Base-by-base conservation (phyloP, 2,888 invertebrate genomes). In the Mesopsocus fuscifrons region DNA sequence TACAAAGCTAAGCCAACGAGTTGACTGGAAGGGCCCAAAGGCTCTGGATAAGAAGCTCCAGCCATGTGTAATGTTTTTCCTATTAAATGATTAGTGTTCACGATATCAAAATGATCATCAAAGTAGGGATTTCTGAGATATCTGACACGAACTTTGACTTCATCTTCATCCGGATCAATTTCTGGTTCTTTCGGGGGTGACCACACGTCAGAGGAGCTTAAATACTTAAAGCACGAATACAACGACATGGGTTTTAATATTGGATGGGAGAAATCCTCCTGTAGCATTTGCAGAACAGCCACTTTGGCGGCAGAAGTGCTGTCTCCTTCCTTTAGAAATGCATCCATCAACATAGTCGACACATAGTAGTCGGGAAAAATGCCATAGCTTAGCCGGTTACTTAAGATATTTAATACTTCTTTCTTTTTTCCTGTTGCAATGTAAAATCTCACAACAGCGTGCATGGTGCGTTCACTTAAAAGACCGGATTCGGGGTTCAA, bases 81-180 rank as follows among this genome's bases (percentile, higher is more conserved):
- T 41, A 83, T 67, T 32, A 87, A 63, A 54, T 74, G 68, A 20
- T 68, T 59, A 4, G 77, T 70, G 50, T 84, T 76, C 46, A 61
- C 69, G 16, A 92, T 66, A 61, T 89, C 89, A 63, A 89, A 88
- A 59, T 94, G 91, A 55, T 85, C 81, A 64, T 94, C 92, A 61
- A 79, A 78, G 57, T 69, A 84, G 1, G 78, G 75, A 57, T 89
- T 88, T 52, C 81, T 69, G 31, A 97, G 55, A 57, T 69, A 92
- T 45, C 68, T 69, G 0, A 94, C 75, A 50, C 89, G 68, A 6
- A 89, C 68, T 62, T 77, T 80, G 18, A 74, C 62, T 62, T 73
- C 71, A 53, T 74, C 74, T n/a, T 63, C 62, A 48, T 69, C 64
- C 46, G 65, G 64, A 13, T 59, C 55, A 6, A 55, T 54, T 17